A percentile compares a stretch with the other conserved stretches of the same genome.
phyloP scores from a whole-genome alignment of 2,797 vertebrate genomes.

The Hydrolagus colliei region DNA sequence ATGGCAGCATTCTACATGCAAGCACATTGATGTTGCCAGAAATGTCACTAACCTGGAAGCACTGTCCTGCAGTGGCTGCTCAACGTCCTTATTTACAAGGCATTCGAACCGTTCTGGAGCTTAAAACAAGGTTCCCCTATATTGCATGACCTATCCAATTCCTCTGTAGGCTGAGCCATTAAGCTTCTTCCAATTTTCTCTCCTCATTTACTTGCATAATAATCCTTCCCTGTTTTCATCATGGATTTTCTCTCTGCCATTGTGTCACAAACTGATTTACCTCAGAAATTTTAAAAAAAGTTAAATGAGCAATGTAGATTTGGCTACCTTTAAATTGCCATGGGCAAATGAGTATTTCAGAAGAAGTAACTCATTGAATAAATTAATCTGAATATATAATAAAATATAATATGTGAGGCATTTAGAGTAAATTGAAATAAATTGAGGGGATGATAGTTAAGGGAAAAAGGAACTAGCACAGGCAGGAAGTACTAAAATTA shows the following conservation, averaged over 20 bases:
- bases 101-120: too few relatives aligned
- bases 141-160: not conserved
- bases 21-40: too few relatives aligned
- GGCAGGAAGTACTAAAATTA: too few relatives aligned
- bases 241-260: not conserved
- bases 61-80: too few relatives aligned
- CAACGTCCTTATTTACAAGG: too few relatives aligned
- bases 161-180: conserved; percentile 7
- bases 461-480: not conserved
- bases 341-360: not conserved
- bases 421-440: not conserved
- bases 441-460: not conserved
- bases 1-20: too few relatives aligned
- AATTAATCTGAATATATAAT: not conserved
- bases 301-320: not conserved
- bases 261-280: not conserved
- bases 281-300: not conserved
- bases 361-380: not conserved
- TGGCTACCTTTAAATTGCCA: not conserved
- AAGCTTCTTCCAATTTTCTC: not conserved
- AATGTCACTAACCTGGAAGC: too few relatives aligned
- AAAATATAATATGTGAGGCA: not conserved
- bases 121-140: not conserved
- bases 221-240: not conserved
- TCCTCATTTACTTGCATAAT: not conserved